These are phyloP conservation scores for Brenthis hecate DNA, from an alignment of 2,888 invertebrate genomes.

Conservation along the genomic window DNA sequence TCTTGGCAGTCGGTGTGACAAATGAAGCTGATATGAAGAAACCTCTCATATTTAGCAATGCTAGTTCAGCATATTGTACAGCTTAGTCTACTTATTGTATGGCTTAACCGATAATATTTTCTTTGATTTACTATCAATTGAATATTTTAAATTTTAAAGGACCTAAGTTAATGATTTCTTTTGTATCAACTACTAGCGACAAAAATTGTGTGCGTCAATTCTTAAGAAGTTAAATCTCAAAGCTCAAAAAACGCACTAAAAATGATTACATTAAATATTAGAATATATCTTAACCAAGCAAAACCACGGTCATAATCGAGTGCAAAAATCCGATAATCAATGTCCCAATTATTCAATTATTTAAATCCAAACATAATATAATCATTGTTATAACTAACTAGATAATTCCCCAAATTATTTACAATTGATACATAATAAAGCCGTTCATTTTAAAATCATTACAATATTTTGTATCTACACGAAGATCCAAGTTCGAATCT, in stretches of 20 bases:
- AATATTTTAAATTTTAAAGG: too few species aligned
- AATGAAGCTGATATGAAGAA: conserved; percentile 75
- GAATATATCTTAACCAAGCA: neutral
- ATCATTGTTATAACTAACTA: conserved; percentile 1
- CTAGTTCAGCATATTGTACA: conserved; percentile 7
- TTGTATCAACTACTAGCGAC: too few species aligned
- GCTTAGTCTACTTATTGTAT: conserved; percentile 1
- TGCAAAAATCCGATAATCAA: too few species aligned
- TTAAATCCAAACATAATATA: neutral
- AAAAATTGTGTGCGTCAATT: too few species aligned
- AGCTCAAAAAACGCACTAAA: too few species aligned
- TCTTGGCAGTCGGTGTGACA: conserved; percentile 71
- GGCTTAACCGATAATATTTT: neutral
- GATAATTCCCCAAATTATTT: neutral
- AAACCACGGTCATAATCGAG: neutral
- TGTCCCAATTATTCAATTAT: too few species aligned
- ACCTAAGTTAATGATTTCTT: too few species aligned
- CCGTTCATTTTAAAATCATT: neutral
- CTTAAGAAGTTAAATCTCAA: too few species aligned
- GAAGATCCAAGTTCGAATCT: too few species aligned
- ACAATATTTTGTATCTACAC: neutral
- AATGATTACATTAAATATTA: too few species aligned
- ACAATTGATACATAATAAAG: neutral
- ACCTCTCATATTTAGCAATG: conserved; percentile 45
- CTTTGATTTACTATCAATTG: too few species aligned